A percentile compares a stretch with the other conserved stretches of the same genome.
Conservation (phyloP, 2,888 invertebrate genomes). For the Lomographa bimaculata region DNA sequence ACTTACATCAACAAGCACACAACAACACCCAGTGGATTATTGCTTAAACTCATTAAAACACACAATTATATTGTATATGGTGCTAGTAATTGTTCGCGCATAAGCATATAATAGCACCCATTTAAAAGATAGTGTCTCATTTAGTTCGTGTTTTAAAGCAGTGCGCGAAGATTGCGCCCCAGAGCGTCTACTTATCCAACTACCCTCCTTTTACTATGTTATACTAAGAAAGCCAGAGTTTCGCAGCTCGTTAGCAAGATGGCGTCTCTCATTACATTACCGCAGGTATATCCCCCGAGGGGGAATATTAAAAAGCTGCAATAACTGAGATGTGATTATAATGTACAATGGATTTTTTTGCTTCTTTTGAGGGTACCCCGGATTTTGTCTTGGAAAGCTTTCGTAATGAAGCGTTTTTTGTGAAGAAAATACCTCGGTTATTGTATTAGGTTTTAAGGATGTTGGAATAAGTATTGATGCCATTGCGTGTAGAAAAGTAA, state of each 20-base stretch:
- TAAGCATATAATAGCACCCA: too few species aligned
- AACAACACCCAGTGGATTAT: too few species aligned
- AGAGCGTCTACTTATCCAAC: too few species aligned
- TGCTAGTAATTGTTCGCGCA: too few species aligned
- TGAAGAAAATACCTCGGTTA: constrained; percentile 2
- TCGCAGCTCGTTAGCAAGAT: constrained; percentile 26
- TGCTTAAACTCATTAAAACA: too few species aligned
- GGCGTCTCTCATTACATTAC: constrained; percentile 24
- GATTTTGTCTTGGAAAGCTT: constrained; percentile 24
- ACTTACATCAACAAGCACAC: too few species aligned
- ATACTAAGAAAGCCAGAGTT: constrained; percentile 5
- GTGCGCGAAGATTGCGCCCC: too few species aligned
- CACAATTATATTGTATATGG: too few species aligned
- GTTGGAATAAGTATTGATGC: too few species aligned
- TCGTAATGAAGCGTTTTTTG: constrained; percentile 18
- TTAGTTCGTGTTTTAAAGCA: too few species aligned
- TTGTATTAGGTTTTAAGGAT: constrained; percentile 2
- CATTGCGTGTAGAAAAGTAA: not conserved
- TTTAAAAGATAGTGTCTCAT: too few species aligned
- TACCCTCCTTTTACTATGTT: too few species aligned
- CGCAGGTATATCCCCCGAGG: constrained; percentile 11
- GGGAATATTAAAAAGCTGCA: constrained; percentile 24
- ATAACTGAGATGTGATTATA: constrained; percentile 32
- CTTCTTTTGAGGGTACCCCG: constrained; percentile 14
- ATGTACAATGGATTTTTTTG: constrained; percentile 28